Conservation (phyloP, 1,140 invertebrate species). For the Nebria ingens region DNA sequence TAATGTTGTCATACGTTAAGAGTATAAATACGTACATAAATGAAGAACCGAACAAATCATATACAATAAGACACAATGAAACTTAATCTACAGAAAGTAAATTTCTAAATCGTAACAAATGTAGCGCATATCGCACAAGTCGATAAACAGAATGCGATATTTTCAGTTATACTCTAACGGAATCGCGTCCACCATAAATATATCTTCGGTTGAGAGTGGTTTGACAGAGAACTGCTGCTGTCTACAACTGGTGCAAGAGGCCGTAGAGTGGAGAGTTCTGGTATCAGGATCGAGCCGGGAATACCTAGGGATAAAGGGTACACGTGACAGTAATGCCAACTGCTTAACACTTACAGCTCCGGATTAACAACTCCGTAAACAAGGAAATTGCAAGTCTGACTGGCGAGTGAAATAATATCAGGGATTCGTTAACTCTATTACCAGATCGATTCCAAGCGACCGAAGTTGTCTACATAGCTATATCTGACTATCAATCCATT, state of each 20-base stretch:
- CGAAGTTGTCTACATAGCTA: no score
- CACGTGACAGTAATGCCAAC: constrained; percentile 8
- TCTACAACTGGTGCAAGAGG: neutral
- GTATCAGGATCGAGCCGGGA: neutral
- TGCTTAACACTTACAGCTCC: constrained; percentile 5
- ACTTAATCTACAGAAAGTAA: no score
- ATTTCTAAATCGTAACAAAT: neutral
- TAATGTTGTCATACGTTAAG: no score
- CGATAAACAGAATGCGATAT: neutral
- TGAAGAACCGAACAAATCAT: no score
- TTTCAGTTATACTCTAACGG: neutral
- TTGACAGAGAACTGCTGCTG: neutral
- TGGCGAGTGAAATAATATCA: constrained; percentile 1
- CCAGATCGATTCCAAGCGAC: neutral
- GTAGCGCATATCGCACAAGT: neutral
- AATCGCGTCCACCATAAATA: neutral
- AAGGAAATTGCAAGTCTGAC: constrained; percentile 9
- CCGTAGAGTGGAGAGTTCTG: no score
- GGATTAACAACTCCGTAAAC: constrained; percentile 8
- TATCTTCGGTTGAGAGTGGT: neutral
- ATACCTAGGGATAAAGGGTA: neutral
- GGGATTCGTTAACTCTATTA: neutral
- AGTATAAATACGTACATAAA: no score
- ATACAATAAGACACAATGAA: no score
- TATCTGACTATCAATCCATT: no score